Evolutionary conservation across 2,113 vertebrate species (phyloP), one percentile per base, ranked within the genome.

Genomic region (Rostratula benghalensis): DNA sequence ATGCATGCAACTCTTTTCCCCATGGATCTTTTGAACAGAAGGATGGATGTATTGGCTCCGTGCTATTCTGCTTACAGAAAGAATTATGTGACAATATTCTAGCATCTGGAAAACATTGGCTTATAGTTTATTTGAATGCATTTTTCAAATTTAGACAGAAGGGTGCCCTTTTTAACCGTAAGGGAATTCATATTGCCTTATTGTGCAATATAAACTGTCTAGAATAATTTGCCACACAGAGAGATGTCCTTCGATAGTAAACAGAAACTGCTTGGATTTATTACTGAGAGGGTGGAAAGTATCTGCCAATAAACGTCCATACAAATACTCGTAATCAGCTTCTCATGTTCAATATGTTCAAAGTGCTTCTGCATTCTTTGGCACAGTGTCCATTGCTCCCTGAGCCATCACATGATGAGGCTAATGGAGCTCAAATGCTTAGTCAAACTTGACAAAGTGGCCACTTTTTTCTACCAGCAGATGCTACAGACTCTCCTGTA

Each of bases 61-160:
- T 82, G 60, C 68, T 87, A 54, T 90, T 92, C 69, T 89, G 69
- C 88, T 97, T 93, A 89, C 56, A 84, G 77, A 94, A 92, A 82
- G 80, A 96, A 73, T 91, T 93, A 87, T 75, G 86, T 92, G 89
- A 93, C 77, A 89, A 54, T 94, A 89, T 87, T 84, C 86, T 92
- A 74, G 70, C 91, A 94, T 96, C 91, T 97, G 95, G 96, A 94
- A 96, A 91, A 89, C 80, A 94, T 87, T 96, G 89, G 39, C 67
- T 89, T 95, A 68, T 69, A 89, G 80, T 96, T 95, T 93, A 91
- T 96, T 94, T 96, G 80, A 91, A 92, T 92, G 48, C 77, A 92
- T 96, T 95, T 96, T 94, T 93, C 89, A 96, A 91, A 79, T 92
- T 81, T 81, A 92, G 92, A 93, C 91, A 92, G 77, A 92, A 90